Evolutionary conservation across 2,888 invertebrate genomes (phyloP).

Genomic region (Leptinotarsa juncta): DNA sequence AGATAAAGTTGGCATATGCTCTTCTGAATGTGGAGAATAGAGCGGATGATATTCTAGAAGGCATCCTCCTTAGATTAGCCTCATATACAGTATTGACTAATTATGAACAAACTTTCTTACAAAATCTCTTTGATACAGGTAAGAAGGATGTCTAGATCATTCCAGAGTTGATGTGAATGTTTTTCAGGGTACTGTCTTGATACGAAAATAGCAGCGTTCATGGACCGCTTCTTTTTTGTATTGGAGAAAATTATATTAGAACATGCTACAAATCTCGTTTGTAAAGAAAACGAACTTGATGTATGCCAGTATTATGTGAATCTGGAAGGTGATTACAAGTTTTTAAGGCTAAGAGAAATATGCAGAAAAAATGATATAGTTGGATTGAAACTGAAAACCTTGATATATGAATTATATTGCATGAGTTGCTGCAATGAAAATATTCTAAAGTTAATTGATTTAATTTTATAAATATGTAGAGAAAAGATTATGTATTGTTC

Average conservation of each 20-base stretch:
- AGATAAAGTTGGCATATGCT: conserved; percentile 45
- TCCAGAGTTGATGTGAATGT: not conserved
- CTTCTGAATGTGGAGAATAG: conserved; percentile 34
- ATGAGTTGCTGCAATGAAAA: conserved; percentile 48
- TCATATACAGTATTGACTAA: conserved; percentile 30
- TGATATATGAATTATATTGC: conserved; percentile 46
- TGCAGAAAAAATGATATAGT: conserved; percentile 37
- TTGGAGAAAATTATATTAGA: conserved; percentile 42
- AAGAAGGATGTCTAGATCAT: conserved; percentile 21
- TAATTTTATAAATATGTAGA: conserved; percentile 29
- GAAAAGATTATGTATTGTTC: not conserved
- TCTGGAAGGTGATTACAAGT: conserved; percentile 35
- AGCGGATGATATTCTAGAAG: conserved; percentile 34
- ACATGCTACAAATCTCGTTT: conserved; percentile 38
- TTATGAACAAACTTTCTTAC: conserved; percentile 44
- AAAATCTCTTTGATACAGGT: conserved; percentile 40
- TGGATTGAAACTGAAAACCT: conserved; percentile 40
- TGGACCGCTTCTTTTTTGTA: conserved; percentile 42
- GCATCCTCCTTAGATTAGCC: conserved; percentile 35
- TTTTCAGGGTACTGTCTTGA: conserved; percentile 14
- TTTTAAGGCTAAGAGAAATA: conserved; percentile 38
- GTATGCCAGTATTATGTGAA: conserved; percentile 38
- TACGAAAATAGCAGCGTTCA: conserved; percentile 10
- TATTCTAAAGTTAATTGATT: conserved; percentile 42
- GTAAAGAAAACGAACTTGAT: conserved; percentile 29